Base-by-base conservation (phyloP, 2,113 vertebrate species). In the Osmerus eperlanus region DNA sequence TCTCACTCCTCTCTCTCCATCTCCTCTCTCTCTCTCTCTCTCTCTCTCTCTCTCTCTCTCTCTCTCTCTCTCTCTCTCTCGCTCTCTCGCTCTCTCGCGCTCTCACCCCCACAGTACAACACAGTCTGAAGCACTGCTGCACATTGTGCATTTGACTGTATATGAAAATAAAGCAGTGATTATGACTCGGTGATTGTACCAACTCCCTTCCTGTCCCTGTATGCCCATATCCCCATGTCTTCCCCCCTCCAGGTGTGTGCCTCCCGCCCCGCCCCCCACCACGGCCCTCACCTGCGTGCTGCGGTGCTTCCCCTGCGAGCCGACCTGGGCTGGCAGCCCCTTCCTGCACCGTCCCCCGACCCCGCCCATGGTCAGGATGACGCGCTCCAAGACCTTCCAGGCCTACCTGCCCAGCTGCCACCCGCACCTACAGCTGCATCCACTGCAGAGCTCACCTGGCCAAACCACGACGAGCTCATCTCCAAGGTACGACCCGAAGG, bases 221-320 rank as follows among this genome's bases (percentile, higher is more conserved):
- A 5, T 21, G 23, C 21, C 28, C 25, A n/a, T 51, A 3, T 73
- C 3, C 63, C 61, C 41, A 21, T 21, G 21, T 21, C 62, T 47
- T 51, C 52, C 61, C 52, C 28, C 23, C 66, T 62, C 87, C 88
- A 93, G 92, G 96, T 84, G 95, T 97, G 95, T 93, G 93, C 94
- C 94, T 91, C 90, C 87, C 94, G 88, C 93, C 93, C 95, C 89
- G 75, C 94, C 93, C 92, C 88, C 91, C 91, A 97, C 94, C 97
- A 99, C 97, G 97, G 97, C 97, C 95, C 97, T 99, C 92, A 99
- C 97, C 94, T 99, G 97, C 87, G 97, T 99, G 88, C 94, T 99
- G 91, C 97, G 96, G 86, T 99, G 97, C 92, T 99, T 99, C 93
- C 97, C 96, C 78, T 98, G 97, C 91, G 97, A 99, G 93, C 97